Evolutionary conservation across 2,113 vertebrate species (phyloP).

Genomic region (Catharus bicknelli): DNA sequence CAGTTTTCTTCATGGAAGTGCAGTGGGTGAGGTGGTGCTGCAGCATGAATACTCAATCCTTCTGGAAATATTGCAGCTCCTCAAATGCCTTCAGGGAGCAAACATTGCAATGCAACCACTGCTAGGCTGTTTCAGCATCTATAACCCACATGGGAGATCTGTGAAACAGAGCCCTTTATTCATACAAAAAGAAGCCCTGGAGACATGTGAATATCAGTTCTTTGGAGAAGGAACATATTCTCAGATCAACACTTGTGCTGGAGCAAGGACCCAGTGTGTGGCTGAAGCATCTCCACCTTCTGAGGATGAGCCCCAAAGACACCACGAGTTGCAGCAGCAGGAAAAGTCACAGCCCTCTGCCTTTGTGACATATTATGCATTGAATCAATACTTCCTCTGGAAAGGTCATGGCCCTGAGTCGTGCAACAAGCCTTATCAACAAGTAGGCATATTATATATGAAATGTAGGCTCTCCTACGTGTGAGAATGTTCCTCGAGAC

Average conservation of each 20-base stretch:
- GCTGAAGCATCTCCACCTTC: background rate
- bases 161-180: background rate
- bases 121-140: background rate
- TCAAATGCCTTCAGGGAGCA: background rate
- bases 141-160: fast-evolving
- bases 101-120: background rate
- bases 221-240: background rate
- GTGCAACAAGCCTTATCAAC: constrained; percentile 18
- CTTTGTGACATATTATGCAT: background rate
- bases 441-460: background rate
- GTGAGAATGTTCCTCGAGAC: constrained; percentile 32
- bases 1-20: background rate
- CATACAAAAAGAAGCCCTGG: background rate
- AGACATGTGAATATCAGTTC: background rate
- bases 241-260: background rate
- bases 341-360: background rate
- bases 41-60: background rate
- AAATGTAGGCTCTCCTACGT: background rate
- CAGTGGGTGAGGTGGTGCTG: background rate
- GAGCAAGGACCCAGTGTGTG: background rate
- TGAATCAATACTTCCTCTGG: constrained; percentile 33
- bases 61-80: background rate
- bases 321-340: background rate
- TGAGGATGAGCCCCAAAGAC: background rate
- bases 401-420: background rate